Conservation (phyloP, 2,888 invertebrate species). For the Cremastinae sp. region DNA sequence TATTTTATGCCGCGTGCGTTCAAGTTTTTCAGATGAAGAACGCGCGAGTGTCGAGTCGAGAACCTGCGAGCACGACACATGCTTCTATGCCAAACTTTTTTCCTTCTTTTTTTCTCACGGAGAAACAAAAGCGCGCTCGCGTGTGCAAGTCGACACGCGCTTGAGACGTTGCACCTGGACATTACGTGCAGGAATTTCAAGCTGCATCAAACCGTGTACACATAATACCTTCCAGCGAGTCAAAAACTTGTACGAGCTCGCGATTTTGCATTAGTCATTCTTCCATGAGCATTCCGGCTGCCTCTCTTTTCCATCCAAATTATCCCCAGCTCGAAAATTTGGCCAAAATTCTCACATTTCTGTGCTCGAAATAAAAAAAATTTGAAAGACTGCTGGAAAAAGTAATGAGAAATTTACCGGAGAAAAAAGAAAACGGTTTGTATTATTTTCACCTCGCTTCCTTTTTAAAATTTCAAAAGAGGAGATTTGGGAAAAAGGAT, state of each 20-base stretch:
- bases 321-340: too few species aligned
- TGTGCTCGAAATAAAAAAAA: too few species aligned
- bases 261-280: slow-evolving; percentile 42
- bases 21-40: slow-evolving; percentile 25
- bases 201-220: slow-evolving; percentile 21
- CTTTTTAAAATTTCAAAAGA: too few species aligned
- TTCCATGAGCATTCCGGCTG: background rate
- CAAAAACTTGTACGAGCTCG: slow-evolving; percentile 9
- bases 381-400: too few species aligned
- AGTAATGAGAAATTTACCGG: too few species aligned
- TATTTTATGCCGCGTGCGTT: too few species aligned
- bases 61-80: slow-evolving; percentile 12
- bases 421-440: too few species aligned
- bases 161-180: slow-evolving; percentile 32
- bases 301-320: background rate
- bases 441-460: too few species aligned
- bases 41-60: background rate
- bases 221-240: background rate
- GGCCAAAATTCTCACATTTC: too few species aligned
- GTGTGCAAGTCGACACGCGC: slow-evolving; percentile 19
- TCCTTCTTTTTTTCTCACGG: background rate
- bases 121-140: slow-evolving; percentile 24
- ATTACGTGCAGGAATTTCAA: slow-evolving; percentile 56
- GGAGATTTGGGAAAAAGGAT: too few species aligned
- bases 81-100: slow-evolving; percentile 20